Conservation (phyloP, 2,113 vertebrate genomes). For the Cervus canadensis region DNA sequence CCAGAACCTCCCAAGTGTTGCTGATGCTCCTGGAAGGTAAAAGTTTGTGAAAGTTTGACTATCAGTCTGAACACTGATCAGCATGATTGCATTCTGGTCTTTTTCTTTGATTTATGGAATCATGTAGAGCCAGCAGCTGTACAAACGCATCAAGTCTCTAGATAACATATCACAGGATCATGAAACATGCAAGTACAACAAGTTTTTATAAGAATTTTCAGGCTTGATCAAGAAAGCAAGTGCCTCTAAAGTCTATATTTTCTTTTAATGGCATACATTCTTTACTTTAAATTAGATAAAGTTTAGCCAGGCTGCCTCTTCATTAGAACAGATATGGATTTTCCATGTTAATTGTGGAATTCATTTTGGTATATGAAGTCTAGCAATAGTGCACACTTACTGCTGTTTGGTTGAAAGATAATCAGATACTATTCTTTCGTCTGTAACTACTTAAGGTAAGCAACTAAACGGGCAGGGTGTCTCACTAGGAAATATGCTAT, state of each 20-base stretch:
- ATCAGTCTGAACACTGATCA: background rate
- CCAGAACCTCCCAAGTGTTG: fast-evolving
- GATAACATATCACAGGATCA: background rate
- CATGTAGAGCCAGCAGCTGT: background rate
- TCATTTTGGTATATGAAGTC: background rate
- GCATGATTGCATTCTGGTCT: background rate
- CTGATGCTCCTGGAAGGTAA: background rate
- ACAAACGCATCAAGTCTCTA: background rate
- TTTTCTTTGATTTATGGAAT: background rate
- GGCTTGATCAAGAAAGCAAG: background rate
- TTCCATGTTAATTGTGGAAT: background rate
- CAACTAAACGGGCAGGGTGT: background rate
- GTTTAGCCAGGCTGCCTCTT: background rate
- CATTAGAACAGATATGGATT: background rate
- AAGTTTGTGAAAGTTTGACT: background rate
- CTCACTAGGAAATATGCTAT: background rate
- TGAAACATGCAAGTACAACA: background rate
- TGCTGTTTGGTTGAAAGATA: background rate
- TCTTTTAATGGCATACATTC: background rate
- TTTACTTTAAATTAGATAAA: background rate
- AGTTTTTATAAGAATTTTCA: background rate
- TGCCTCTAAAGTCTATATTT: background rate
- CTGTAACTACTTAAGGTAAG: background rate
- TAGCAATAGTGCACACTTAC: background rate
- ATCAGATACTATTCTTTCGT: background rate